Evolutionary conservation across 1,140 invertebrate species (phyloP).

Genomic region (Trichonephila inaurata): DNA sequence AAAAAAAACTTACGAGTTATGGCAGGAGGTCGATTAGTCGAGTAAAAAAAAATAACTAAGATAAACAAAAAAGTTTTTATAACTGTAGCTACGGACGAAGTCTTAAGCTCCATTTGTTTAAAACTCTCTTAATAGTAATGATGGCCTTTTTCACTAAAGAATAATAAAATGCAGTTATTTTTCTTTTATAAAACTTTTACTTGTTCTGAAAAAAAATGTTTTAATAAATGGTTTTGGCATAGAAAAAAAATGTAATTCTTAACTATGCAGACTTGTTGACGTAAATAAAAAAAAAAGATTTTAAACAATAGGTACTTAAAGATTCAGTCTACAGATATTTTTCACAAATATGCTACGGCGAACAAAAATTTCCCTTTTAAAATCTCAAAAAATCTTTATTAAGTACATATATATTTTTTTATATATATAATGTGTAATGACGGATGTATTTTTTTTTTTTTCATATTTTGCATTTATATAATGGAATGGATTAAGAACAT

Average conservation of each 20-base stretch:
- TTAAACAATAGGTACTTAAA: too few species aligned
- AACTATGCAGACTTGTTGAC: background rate
- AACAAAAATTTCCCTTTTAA: too few species aligned
- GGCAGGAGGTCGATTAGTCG: conserved; percentile 13
- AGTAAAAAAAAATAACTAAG: conserved; percentile 19
- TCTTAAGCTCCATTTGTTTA: conserved; percentile 40
- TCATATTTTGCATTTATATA: too few species aligned
- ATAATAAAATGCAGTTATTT: background rate
- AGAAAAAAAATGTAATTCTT: background rate
- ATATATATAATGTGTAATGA: too few species aligned
- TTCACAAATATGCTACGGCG: too few species aligned
- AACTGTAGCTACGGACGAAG: background rate
- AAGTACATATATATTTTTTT: too few species aligned
- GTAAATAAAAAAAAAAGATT: background rate
- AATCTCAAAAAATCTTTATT: too few species aligned
- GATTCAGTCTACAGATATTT: too few species aligned
- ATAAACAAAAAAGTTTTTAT: conserved; percentile 33
- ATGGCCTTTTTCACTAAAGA: background rate
- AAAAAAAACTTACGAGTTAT: background rate
- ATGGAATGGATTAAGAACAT: too few species aligned
- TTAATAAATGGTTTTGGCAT: background rate
- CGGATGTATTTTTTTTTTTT: too few species aligned
- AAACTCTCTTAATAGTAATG: conserved; percentile 42
- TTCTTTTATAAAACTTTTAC: background rate
- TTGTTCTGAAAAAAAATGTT: background rate